These are phyloP conservation scores for Sinocyclocheilus rhinocerous DNA, from an alignment of 2,113 vertebrate genomes.

Conservation along the genomic window DNA sequence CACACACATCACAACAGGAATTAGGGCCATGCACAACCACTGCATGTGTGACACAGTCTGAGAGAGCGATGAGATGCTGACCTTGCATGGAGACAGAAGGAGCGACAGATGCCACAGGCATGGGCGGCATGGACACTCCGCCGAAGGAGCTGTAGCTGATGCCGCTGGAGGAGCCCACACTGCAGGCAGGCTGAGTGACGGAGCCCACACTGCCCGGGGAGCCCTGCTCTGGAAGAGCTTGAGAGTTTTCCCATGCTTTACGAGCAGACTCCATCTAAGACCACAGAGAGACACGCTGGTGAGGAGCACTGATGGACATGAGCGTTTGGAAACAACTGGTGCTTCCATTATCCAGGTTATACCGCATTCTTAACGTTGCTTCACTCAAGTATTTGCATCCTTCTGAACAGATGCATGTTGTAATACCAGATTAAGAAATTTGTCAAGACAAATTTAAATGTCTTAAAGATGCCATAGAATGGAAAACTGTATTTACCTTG, in stretches of 20 bases:
- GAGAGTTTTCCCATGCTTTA: conserved; percentile 99
- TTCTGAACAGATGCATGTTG: too few relatives aligned
- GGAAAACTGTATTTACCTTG: too few relatives aligned
- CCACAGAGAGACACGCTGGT: neutral
- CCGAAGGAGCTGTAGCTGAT: conserved; percentile 97
- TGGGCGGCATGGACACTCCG: conserved; percentile 94
- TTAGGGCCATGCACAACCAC: neutral
- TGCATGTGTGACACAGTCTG: neutral
- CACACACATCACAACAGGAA: neutral
- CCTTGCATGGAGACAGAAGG: conserved; percentile 98
- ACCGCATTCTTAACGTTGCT: too few relatives aligned
- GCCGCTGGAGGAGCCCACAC: conserved; percentile 88
- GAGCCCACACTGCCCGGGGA: conserved; percentile 84
- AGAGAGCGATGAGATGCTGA: conserved; percentile 47
- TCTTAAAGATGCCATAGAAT: too few relatives aligned
- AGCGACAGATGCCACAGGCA: conserved; percentile 96
- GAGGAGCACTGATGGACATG: neutral
- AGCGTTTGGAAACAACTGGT: neutral
- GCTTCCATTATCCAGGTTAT: neutral
- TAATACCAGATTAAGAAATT: too few relatives aligned
- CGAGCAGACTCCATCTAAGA: conserved; percentile 96
- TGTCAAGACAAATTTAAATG: too few relatives aligned
- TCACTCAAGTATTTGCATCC: too few relatives aligned
- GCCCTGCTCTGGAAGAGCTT: conserved; percentile 93
- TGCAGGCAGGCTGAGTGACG: conserved; percentile 87